These are phyloP conservation scores for Pedionomus torquatus DNA, from an alignment of 2,113 vertebrate species.

Conservation along the genomic window DNA sequence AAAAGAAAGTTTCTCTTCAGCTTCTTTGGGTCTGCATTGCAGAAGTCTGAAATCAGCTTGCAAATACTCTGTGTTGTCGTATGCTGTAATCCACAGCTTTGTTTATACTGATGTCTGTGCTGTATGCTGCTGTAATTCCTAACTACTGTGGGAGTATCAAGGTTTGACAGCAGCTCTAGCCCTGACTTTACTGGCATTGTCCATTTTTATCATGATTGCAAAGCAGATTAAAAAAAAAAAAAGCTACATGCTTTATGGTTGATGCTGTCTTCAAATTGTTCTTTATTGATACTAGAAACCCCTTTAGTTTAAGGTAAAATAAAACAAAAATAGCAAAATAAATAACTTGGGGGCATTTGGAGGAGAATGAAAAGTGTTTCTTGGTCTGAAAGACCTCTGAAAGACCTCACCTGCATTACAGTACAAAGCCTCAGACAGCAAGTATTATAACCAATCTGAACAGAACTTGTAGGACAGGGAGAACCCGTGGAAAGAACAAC, in stretches of 20 bases:
- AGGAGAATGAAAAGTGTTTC: slow-evolving; percentile 32
- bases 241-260: not conserved
- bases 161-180: not conserved
- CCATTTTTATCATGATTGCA: not conserved
- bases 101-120: not conserved
- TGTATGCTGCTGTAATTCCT: not conserved
- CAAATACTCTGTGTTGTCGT: not conserved
- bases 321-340: slow-evolving; percentile 67
- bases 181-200: not conserved
- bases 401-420: not conserved
- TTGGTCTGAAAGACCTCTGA: slow-evolving; percentile 50
- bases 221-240: not conserved
- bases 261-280: not conserved
- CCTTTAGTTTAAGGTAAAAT: slow-evolving; percentile 17
- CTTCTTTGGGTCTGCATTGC: slow-evolving; percentile 14
- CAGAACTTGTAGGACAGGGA: not conserved
- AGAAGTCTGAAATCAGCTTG: slow-evolving; percentile 13
- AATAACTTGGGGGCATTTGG: slow-evolving; percentile 41
- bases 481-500: slow-evolving; percentile 1
- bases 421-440: slow-evolving; percentile 35
- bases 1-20: not conserved
- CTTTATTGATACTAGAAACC: slow-evolving; percentile 23
- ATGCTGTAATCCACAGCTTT: not conserved
- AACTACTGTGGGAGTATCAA: not conserved
- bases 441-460: not conserved